phyloP scores from a whole-genome alignment of 2,797 vertebrate genomes.

The Alosa sapidissima region DNA sequence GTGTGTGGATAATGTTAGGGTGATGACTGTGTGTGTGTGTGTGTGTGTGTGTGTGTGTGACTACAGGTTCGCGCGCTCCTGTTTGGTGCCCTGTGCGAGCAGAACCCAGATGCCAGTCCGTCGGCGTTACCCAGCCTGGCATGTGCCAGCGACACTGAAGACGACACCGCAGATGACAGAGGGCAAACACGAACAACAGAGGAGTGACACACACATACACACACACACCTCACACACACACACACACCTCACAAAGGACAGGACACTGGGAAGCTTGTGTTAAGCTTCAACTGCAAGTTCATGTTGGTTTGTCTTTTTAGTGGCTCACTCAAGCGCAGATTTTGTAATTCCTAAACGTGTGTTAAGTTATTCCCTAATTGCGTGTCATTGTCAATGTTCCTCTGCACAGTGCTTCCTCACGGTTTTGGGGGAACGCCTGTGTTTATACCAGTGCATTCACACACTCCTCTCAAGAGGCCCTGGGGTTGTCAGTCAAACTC shows the following conservation, averaged over 20 bases:
- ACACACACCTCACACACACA: constrained; percentile 15
- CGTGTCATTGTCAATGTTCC: not conserved
- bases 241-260: not conserved
- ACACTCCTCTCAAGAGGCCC: not conserved
- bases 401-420: no score
- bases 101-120: constrained; percentile 43
- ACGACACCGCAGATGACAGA: constrained; percentile 54
- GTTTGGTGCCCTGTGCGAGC: constrained; percentile 79
- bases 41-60: constrained; percentile 17
- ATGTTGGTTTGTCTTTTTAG: not conserved
- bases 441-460: not conserved
- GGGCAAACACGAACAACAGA: no score
- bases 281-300: no score
- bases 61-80: constrained; percentile 82
- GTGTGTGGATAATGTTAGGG: not conserved
- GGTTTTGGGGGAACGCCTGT: no score
- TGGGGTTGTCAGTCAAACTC: not conserved
- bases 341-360: not conserved
- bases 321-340: not conserved
- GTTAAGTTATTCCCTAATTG: not conserved
- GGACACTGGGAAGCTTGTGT: not conserved
- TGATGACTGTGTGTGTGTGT: not conserved
- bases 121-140: constrained; percentile 67
- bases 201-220: not conserved
- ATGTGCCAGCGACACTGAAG: constrained; percentile 80